A percentile compares a stretch with the other conserved stretches of the same genome.
Evolutionary conservation across 2,888 invertebrate species (phyloP).

Genomic region (Pristionchus entomophagus): DNA sequence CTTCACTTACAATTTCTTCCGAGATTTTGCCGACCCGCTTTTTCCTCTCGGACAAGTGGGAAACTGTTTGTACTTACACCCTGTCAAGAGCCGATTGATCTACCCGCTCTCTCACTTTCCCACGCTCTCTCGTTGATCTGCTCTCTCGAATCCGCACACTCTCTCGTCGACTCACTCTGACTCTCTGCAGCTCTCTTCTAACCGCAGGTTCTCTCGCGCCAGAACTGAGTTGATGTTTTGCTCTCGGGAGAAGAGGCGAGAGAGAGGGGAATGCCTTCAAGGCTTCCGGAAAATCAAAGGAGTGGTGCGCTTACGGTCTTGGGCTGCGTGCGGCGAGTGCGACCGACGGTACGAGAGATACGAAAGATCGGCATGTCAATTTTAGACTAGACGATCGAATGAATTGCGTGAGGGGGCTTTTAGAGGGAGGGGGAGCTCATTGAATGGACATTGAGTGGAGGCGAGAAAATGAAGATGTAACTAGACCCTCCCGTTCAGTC

Average conservation of each 20-base stretch:
- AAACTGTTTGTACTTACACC: slow-evolving; percentile 3
- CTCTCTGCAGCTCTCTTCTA: background rate
- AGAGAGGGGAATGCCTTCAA: background rate
- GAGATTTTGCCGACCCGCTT: background rate
- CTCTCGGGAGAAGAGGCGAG: background rate
- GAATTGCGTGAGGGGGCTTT: background rate
- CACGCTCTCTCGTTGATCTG: slow-evolving; percentile 5
- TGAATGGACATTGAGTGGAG: slow-evolving; percentile 1
- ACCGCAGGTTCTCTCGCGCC: background rate
- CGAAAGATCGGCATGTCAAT: background rate
- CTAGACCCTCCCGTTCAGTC: background rate
- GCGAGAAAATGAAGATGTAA: background rate
- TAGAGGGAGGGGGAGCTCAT: background rate
- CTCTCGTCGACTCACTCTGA: background rate
- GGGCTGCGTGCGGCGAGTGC: background rate
- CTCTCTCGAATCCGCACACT: slow-evolving; percentile 10
- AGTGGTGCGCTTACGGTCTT: background rate
- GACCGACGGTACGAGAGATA: background rate
- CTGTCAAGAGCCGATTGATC: slow-evolving; percentile 16
- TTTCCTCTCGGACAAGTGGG: background rate
- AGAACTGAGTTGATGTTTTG: slow-evolving; percentile 19
- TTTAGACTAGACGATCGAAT: background rate
- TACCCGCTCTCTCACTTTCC: background rate
- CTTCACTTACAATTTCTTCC: background rate
- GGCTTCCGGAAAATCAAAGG: background rate